These are phyloP conservation scores for Solen grandis DNA, from an alignment of 1,140 invertebrate species.

Conservation along the genomic window DNA sequence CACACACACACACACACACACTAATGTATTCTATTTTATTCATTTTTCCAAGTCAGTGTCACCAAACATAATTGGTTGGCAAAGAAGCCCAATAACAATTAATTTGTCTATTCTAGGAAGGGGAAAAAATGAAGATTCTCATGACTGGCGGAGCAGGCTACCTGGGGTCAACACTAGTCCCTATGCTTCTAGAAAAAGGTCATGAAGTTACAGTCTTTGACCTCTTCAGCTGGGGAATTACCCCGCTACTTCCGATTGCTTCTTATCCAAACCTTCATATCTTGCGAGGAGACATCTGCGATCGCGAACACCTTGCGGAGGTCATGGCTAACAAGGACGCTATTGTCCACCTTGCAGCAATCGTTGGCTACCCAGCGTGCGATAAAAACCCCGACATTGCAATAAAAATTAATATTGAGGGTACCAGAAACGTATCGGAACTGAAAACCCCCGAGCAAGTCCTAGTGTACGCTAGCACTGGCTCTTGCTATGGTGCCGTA, in stretches of 20 bases:
- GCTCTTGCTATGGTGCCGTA: slow-evolving; percentile 75
- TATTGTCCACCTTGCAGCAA: slow-evolving; percentile 73
- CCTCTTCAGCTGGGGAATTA: slow-evolving; percentile 70
- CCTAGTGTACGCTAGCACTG: slow-evolving; percentile 74
- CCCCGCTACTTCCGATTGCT: slow-evolving; percentile 62
- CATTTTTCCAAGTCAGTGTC: too few relatives aligned
- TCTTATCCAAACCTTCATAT: slow-evolving; percentile 66
- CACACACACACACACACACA: too few relatives aligned
- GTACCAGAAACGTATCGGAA: slow-evolving; percentile 68
- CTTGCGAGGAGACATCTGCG: slow-evolving; percentile 66
- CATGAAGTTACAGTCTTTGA: slow-evolving; percentile 75
- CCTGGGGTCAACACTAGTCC: slow-evolving; percentile 70
- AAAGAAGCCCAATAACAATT: too few relatives aligned
- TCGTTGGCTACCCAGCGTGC: slow-evolving; percentile 76
- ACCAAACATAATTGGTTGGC: too few relatives aligned
- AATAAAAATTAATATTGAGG: slow-evolving; percentile 67
- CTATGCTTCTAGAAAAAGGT: slow-evolving; percentile 70
- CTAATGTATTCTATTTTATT: too few relatives aligned
- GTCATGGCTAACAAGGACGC: slow-evolving; percentile 64
- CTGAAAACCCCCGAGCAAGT: slow-evolving; percentile 65
- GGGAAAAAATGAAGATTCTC: slow-evolving; percentile 63
- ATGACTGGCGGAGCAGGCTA: slow-evolving; percentile 75
- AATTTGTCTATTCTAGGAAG: too few relatives aligned
- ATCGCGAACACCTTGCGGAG: slow-evolving; percentile 60
- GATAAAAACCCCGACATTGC: slow-evolving; percentile 71